These are phyloP conservation scores for Glomeris maerens DNA, from an alignment of 1,140 invertebrate species.

Conservation along the genomic window DNA sequence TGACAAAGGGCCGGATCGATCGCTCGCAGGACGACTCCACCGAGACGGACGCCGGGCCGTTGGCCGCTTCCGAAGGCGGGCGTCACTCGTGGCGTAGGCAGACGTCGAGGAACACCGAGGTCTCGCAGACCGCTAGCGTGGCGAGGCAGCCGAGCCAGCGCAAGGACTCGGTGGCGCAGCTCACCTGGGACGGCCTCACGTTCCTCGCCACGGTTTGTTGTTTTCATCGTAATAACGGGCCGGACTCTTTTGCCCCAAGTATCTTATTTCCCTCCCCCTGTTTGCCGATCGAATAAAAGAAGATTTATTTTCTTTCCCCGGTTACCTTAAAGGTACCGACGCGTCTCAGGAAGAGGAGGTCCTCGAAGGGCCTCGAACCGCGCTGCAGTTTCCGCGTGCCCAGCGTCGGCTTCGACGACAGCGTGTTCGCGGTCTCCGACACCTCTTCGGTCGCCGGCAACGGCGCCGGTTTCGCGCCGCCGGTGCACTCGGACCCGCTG, in stretches of 20 bases:
- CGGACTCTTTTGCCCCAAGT: slow-evolving; percentile 5
- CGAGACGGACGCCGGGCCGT: slow-evolving; percentile 6
- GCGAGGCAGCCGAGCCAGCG: slow-evolving; percentile 11
- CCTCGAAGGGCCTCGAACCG: neutral
- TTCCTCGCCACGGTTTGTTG: slow-evolving; percentile 27
- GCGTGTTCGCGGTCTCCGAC: neutral
- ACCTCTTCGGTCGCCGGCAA: slow-evolving; percentile 10
- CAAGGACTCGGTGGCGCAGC: slow-evolving; percentile 33
- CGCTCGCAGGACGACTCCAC: slow-evolving; percentile 6
- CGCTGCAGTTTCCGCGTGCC: neutral
- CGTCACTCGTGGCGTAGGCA: slow-evolving; percentile 7
- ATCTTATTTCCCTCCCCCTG: slow-evolving; percentile 10
- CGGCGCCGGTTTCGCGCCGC: slow-evolving; percentile 18
- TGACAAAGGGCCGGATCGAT: neutral
- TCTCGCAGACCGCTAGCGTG: neutral
- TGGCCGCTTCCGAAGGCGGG: slow-evolving; percentile 17
- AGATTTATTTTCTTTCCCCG: slow-evolving; percentile 12
- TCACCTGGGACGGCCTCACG: slow-evolving; percentile 31
- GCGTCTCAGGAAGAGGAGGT: neutral
- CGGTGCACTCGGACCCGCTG: slow-evolving; percentile 15
- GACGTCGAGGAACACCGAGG: neutral
- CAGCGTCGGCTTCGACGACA: too few relatives aligned
- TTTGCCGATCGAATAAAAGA: slow-evolving; percentile 8
- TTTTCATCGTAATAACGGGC: neutral
- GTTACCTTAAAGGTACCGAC: slow-evolving; percentile 13